Percentiles rank a stretch among this genome's conserved stretches.
phyloP scores from a whole-genome alignment of 2,888 invertebrate species.

The Piscicola geometra region DNA sequence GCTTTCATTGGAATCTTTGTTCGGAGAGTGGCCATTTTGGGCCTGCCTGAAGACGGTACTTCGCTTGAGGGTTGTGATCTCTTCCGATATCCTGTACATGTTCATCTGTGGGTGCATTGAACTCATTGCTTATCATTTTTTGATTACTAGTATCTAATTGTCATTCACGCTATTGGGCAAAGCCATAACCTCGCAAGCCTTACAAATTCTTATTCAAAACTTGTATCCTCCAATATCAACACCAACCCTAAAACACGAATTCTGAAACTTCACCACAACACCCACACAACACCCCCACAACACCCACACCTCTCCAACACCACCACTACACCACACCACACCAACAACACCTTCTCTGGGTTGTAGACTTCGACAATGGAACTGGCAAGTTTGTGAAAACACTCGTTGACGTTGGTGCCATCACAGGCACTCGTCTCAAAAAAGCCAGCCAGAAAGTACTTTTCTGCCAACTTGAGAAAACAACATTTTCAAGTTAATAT shows the following conservation, averaged over 20 bases:
- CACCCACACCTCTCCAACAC: neutral
- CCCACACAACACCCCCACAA: neutral
- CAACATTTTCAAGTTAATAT: too few species aligned
- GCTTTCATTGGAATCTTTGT: too few species aligned
- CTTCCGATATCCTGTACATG: constrained; percentile 26
- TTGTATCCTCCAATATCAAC: too few species aligned
- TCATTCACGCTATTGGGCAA: too few species aligned
- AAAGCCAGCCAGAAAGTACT: constrained; percentile 49
- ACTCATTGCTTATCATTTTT: neutral
- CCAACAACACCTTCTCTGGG: constrained; percentile 47
- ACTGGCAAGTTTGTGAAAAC: constrained; percentile 49
- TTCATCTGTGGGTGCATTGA: constrained; percentile 3
- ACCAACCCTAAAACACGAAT: neutral
- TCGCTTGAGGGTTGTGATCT: constrained; percentile 21
- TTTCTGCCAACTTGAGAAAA: constrained; percentile 49
- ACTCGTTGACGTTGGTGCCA: constrained; percentile 47
- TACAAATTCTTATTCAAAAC: too few species aligned
- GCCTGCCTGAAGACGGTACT: neutral
- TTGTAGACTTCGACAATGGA: constrained; percentile 50
- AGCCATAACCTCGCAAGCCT: too few species aligned
- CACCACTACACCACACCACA: too few species aligned
- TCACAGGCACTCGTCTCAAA: constrained; percentile 51
- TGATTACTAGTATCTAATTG: too few species aligned
- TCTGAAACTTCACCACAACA: neutral
- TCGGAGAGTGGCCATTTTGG: too few species aligned